These are phyloP conservation scores for Aurelia sp. DNA, from an alignment of 30 jellyfish, hydroid and myxozoan species.

Conservation along the genomic window DNA sequence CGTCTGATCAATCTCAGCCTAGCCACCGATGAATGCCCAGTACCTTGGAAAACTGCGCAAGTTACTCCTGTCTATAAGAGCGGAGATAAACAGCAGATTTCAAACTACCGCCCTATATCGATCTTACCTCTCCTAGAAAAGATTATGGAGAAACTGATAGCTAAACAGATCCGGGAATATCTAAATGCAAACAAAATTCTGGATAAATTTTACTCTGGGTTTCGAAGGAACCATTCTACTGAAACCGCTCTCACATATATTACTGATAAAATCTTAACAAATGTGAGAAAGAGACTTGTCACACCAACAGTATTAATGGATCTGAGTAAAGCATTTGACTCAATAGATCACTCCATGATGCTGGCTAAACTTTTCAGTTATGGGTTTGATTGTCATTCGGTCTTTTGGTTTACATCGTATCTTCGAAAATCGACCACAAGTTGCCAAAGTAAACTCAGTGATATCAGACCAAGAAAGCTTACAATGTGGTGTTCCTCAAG, in stretches of 20 bases:
- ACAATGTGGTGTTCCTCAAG: constrained; percentile 1
- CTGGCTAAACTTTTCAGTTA: constrained; percentile 6
- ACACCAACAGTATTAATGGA: too few species aligned
- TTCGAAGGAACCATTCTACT: too few species aligned
- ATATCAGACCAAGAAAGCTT: constrained; percentile 10
- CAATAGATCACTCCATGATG: not conserved
- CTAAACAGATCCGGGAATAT: constrained; percentile 28
- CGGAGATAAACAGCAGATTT: constrained; percentile 19
- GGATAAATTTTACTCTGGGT: not conserved
- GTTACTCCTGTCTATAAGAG: constrained; percentile 16
- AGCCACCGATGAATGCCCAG: constrained; percentile 15
- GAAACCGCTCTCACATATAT: too few species aligned
- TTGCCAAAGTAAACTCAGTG: constrained; percentile 12
- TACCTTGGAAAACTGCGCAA: constrained; percentile 19
- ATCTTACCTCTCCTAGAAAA: constrained; percentile 13
- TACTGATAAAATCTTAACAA: too few species aligned
- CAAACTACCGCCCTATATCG: constrained; percentile 20
- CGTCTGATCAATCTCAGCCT: constrained; percentile 42
- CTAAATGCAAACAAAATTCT: constrained; percentile 1
- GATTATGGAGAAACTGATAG: constrained; percentile 44
- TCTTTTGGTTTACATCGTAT: constrained; percentile 17
- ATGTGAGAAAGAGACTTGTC: too few species aligned
- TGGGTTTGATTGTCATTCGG: constrained; percentile 8
- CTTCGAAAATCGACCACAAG: constrained; percentile 18
- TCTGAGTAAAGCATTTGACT: too few species aligned